Evolutionary conservation across 2,888 invertebrate species (phyloP).

Genomic region (Abrostola tripartita): DNA sequence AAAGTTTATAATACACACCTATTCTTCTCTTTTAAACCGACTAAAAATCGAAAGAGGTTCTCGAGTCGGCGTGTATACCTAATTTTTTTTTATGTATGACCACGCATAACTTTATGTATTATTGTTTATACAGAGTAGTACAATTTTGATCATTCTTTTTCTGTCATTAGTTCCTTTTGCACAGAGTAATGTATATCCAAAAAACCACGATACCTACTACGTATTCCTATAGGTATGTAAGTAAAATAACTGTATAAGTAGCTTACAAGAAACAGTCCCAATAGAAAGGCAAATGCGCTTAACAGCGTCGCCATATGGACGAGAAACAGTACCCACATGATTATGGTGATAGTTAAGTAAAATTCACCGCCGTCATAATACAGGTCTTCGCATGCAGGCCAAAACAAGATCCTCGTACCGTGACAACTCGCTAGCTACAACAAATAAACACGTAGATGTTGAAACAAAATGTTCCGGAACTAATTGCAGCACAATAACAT

Average conservation of each 20-base stretch:
- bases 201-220: too few relatives aligned
- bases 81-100: too few relatives aligned
- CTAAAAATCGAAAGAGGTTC: too few relatives aligned
- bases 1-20: too few relatives aligned
- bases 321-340: conserved; percentile 57
- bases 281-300: conserved; percentile 58
- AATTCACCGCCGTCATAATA: conserved; percentile 26
- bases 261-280: conserved; percentile 62
- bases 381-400: conserved; percentile 55
- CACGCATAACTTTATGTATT: too few relatives aligned
- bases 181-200: too few relatives aligned
- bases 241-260: conserved; percentile 18
- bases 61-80: too few relatives aligned
- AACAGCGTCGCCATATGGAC: conserved; percentile 52
- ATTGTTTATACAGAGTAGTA: too few relatives aligned
- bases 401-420: conserved; percentile 37
- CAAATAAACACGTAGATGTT: background rate
- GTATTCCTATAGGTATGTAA: too few relatives aligned
- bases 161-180: too few relatives aligned
- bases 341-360: conserved; percentile 24
- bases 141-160: too few relatives aligned
- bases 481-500: background rate
- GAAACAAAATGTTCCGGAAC: background rate
- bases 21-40: too few relatives aligned
- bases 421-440: conserved; percentile 58